Evolutionary conservation across 2,113 vertebrate genomes (phyloP).

Genomic region (Coregonus clupeaformis): DNA sequence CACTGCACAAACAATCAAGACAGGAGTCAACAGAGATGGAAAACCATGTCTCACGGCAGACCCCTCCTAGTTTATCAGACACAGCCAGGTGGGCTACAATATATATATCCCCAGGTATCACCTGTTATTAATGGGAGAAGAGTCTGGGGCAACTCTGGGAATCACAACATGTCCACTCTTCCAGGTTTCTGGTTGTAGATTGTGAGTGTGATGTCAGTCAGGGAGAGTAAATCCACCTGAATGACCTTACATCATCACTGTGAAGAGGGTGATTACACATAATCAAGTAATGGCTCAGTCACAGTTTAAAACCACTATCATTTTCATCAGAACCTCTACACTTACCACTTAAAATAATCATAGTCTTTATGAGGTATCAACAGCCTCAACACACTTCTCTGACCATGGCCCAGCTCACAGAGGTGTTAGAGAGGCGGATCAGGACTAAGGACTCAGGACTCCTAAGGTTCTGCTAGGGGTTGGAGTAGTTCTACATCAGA

Average conservation of each 20-base stretch:
- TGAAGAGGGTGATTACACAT: too few species aligned
- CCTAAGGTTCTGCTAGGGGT: too few species aligned
- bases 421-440: not conserved
- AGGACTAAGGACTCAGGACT: not conserved
- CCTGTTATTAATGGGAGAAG: not conserved
- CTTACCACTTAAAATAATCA: too few species aligned
- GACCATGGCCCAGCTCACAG: not conserved
- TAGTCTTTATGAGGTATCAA: too few species aligned
- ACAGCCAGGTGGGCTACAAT: constrained; percentile 24
- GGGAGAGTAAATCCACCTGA: too few species aligned
- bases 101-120: constrained; percentile 16
- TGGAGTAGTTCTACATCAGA: too few species aligned
- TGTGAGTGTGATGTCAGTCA: not conserved
- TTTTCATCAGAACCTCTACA: too few species aligned
- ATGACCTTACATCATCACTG: too few species aligned
- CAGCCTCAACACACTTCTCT: not conserved
- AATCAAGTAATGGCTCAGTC: too few species aligned
- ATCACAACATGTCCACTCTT: not conserved
- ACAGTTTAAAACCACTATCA: too few species aligned
- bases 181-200: not conserved
- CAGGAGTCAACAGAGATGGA: not conserved
- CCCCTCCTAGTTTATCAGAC: constrained; percentile 23
- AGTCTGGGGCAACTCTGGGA: not conserved
- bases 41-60: not conserved
- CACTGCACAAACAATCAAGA: too few species aligned